These are phyloP conservation scores for Acanthosepion lycidas DNA, from an alignment of 2,888 invertebrate species.

Conservation along the genomic window DNA sequence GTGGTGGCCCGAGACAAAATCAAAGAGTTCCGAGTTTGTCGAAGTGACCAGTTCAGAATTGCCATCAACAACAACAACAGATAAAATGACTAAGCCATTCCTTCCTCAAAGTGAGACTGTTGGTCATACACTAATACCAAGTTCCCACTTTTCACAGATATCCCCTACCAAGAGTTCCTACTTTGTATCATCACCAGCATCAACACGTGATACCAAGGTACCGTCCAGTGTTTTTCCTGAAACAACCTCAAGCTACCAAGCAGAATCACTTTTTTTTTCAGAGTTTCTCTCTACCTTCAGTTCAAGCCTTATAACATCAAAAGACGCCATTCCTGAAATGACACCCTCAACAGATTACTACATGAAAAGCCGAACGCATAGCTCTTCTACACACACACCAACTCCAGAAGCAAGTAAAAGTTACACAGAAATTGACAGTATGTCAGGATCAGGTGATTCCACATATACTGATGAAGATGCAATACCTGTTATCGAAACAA, in stretches of 20 bases:
- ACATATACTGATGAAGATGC: slow-evolving; percentile 37
- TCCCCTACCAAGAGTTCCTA: neutral
- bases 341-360: neutral
- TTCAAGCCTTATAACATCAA: neutral
- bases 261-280: neutral
- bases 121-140: neutral
- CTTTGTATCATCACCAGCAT: neutral
- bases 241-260: neutral
- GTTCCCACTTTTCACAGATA: neutral
- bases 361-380: neutral
- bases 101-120: neutral
- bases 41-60: neutral
- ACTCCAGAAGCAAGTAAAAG: neutral
- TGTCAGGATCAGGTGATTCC: neutral
- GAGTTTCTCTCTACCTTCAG: neutral
- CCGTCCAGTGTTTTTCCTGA: neutral
- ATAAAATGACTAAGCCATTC: neutral
- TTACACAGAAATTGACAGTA: neutral
- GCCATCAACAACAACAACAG: too few species aligned
- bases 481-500: neutral
- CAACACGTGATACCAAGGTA: neutral
- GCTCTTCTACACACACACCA: neutral
- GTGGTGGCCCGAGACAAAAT: neutral
- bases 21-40: neutral
- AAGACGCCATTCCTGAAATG: neutral